Base-by-base conservation (phyloP, 2,888 invertebrate species). In the Schizaphis graminum region DNA sequence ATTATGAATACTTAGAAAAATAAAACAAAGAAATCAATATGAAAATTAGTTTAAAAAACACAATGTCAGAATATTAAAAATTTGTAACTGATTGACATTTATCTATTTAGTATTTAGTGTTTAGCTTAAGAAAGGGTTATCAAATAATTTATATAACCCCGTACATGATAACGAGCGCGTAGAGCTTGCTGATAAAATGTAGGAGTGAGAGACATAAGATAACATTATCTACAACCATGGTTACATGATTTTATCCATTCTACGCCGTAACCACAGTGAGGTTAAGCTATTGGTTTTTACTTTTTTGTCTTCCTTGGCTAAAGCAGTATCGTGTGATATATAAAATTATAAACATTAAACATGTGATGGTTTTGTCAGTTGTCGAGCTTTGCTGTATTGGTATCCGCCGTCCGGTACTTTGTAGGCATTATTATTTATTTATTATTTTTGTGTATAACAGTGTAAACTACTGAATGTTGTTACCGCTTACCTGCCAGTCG, bases 381-480 rank as follows among this genome's bases (percentile, higher is more conserved):
- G 61, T 95, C 96, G 91, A 77, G 77, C 77, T 77, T 21, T 77
- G 77, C 21, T 77, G 77, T 77, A 8, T 77, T 77, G 35, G 35
- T 77, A 21, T 77, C 21, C 21, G 35, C 77, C 21, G 35, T 77
- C 35, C 77, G 35, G 77, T 77, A 35, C 35, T 35, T 21, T 16
- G 67, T 77, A 77, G 35, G 67, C 21, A 35, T 77, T 77, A n/a
- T n/a, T n/a, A n/a, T n/a, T n/a, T n/a, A 35, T 67, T 28, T 67
- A 4, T 28, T n/a, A 28, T 67, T 77, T 35, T 3, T 77, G 35
- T 77, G 35, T 1, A 7, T 21, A 3, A 21, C 35, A 2, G 57
- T 77, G 21, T 5, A 35, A 77, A 77, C 21, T 35, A 5, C 35
- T 5, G 4, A 67, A 10, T 10, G 8, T 57, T 57, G 26, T 26